Percentiles rank a stretch among this genome's conserved stretches.
These are phyloP conservation scores for Leptobrachium ailaonicum DNA, from an alignment of 2,113 vertebrate species.

Conservation along the genomic window DNA sequence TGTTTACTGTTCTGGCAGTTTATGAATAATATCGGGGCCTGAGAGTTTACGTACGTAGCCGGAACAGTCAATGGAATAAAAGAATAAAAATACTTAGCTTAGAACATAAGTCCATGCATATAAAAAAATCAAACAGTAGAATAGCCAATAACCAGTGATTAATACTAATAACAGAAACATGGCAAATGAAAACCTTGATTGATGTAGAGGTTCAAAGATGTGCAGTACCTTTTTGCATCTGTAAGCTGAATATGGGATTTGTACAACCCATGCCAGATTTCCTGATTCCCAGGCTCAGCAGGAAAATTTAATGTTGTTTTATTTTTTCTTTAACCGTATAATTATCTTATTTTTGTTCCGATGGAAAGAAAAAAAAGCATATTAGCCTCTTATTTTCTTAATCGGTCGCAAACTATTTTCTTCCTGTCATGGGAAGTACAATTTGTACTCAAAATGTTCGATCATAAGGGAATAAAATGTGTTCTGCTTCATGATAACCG, in stretches of 20 bases:
- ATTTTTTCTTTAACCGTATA: neutral
- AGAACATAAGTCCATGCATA: no score
- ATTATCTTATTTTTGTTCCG: conserved; percentile 7
- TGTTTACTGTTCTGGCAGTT: neutral
- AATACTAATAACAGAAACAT: neutral
- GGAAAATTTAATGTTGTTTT: neutral
- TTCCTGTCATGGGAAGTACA: conserved; percentile 37
- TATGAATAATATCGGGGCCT: neutral
- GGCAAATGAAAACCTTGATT: neutral
- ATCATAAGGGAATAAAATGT: conserved; percentile 37
- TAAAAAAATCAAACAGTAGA: neutral
- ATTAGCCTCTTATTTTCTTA: conserved; percentile 1
- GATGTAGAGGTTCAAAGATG: neutral
- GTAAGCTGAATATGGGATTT: neutral
- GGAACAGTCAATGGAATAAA: neutral
- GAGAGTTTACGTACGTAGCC: neutral
- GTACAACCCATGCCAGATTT: neutral
- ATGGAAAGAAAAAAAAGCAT: conserved; percentile 5
- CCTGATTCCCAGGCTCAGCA: conserved; percentile 11
- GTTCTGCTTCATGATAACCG: conserved; percentile 20
- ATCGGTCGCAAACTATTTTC: conserved; percentile 21
- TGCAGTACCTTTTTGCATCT: neutral
- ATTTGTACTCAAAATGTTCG: conserved; percentile 25
- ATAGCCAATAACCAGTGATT: neutral
- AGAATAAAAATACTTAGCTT: no score